phyloP scores from a whole-genome alignment of 2,888 invertebrate species.

The Pollenia labialis region DNA sequence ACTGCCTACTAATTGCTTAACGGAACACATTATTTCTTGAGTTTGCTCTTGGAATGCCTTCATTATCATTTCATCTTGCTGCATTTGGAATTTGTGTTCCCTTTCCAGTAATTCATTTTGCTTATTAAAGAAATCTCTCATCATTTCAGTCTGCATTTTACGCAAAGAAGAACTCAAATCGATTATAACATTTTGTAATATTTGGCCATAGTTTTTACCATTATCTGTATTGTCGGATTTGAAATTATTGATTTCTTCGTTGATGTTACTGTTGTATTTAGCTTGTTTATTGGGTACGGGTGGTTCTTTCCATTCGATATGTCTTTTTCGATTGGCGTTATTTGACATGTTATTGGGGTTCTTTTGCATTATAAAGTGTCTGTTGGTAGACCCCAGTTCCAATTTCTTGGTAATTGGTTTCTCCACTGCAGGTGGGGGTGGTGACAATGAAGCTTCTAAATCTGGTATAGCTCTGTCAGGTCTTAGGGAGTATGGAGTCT shows the following conservation, averaged over 20 bases:
- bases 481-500: conserved; percentile 79
- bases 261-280: conserved; percentile 48
- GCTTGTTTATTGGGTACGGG: conserved; percentile 42
- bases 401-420: conserved; percentile 58
- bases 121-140: conserved; percentile 81
- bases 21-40: conserved; percentile 77
- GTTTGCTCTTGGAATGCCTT: conserved; percentile 82
- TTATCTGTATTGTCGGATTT: conserved; percentile 18
- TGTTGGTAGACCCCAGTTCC: conserved; percentile 69
- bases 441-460: conserved; percentile 77
- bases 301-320: conserved; percentile 66
- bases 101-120: conserved; percentile 81
- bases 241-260: conserved; percentile 55
- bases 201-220: conserved; percentile 71
- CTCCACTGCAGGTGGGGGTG: conserved; percentile 75
- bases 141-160: conserved; percentile 80
- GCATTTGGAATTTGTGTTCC: conserved; percentile 82
- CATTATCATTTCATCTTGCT: conserved; percentile 80
- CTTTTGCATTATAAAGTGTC: conserved; percentile 73
- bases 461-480: conserved; percentile 80
- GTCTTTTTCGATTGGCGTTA: conserved; percentile 68
- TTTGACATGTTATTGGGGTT: conserved; percentile 64
- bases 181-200: conserved; percentile 79
- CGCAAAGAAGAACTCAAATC: conserved; percentile 79
- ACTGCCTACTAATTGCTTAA: conserved; percentile 75